These are phyloP conservation scores for Lethrus apterus DNA, from an alignment of 1,140 invertebrate species.

Conservation along the genomic window DNA sequence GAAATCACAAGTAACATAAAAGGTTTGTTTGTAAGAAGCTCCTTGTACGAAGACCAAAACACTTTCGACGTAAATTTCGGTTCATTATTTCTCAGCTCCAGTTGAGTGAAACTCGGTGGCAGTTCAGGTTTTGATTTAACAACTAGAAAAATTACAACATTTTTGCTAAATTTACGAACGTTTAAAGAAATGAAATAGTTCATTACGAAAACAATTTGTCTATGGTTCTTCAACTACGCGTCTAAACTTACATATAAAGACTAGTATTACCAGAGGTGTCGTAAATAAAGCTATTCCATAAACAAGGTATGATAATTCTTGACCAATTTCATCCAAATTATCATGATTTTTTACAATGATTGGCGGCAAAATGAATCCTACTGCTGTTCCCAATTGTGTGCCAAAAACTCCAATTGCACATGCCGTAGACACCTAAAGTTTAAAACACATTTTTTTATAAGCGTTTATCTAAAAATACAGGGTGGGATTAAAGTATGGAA, in stretches of 20 bases:
- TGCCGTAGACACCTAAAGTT: constrained; percentile 53
- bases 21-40: constrained; percentile 17
- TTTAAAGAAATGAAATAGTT: no score
- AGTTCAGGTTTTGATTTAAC: constrained; percentile 2
- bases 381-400: constrained; percentile 54
- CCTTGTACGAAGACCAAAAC: constrained; percentile 18
- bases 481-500: no score
- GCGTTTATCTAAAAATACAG: no score
- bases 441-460: no score
- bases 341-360: constrained; percentile 43
- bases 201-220: no score
- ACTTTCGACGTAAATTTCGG: background rate
- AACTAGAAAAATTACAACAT: constrained; percentile 1
- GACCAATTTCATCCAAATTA: constrained; percentile 36
- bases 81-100: background rate
- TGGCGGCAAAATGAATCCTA: constrained; percentile 42
- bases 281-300: constrained; percentile 2
- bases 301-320: constrained; percentile 29
- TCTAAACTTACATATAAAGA: constrained; percentile 13
- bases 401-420: constrained; percentile 72
- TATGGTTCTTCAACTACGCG: no score
- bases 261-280: constrained; percentile 3
- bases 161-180: no score
- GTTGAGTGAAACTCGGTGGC: constrained; percentile 4
- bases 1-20: constrained; percentile 23